Conservation (phyloP, 2,797 vertebrate species). For the Lateolabrax maculatus region DNA sequence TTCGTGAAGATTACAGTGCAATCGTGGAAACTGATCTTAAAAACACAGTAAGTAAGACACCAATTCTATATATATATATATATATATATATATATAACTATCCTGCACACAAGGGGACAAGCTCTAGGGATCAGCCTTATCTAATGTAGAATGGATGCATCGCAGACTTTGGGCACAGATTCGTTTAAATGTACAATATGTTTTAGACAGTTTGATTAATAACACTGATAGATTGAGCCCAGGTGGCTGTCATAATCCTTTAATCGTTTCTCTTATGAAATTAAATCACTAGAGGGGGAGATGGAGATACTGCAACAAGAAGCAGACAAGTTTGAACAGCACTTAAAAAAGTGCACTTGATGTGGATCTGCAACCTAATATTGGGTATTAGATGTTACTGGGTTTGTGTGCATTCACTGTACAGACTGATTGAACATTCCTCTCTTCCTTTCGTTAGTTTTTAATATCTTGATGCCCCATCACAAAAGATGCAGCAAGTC, state of each 20-base stretch:
- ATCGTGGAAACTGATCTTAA: slow-evolving; percentile 47
- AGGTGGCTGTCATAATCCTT: neutral
- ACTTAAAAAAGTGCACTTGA: neutral
- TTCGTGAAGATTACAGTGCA: slow-evolving; percentile 44
- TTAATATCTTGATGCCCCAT: neutral
- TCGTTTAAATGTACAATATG: neutral
- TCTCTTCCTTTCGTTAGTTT: neutral
- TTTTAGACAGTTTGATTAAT: neutral
- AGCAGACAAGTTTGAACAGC: slow-evolving; percentile 20
- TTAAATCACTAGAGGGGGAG: neutral
- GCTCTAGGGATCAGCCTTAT: neutral
- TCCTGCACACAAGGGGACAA: neutral
- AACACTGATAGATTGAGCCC: neutral
- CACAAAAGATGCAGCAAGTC: neutral
- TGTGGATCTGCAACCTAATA: too few relatives aligned
- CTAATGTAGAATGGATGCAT: neutral
- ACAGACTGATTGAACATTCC: neutral
- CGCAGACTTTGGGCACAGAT: neutral
- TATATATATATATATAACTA: neutral
- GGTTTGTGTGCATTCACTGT: neutral
- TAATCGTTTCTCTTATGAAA: neutral
- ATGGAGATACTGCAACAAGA: slow-evolving; percentile 2
- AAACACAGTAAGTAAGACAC: slow-evolving; percentile 59
- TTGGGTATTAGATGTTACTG: slow-evolving; percentile 5
- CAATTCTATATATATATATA: neutral